Evolutionary conservation across 2,113 vertebrate species (phyloP).

Genomic region (Sinocyclocheilus rhinocerous): DNA sequence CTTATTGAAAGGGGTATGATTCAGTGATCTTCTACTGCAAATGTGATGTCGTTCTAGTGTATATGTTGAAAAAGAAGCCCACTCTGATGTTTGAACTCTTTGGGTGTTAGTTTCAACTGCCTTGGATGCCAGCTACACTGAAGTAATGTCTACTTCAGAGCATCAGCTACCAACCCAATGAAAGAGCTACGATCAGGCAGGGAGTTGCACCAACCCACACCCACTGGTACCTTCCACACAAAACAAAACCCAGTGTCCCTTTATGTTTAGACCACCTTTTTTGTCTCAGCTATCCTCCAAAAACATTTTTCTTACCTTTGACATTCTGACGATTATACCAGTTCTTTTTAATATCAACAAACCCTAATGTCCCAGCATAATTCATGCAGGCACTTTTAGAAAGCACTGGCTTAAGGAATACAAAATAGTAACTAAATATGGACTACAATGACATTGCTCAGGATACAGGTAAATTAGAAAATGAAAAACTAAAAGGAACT

Average conservation of each 20-base stretch:
- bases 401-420: no score
- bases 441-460: background rate
- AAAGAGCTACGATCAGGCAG: slow-evolving; percentile 42
- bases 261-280: slow-evolving; percentile 10
- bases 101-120: slow-evolving; percentile 78
- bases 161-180: slow-evolving; percentile 69
- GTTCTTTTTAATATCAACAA: slow-evolving; percentile 11
- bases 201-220: slow-evolving; percentile 46
- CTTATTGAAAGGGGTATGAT: background rate
- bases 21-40: background rate
- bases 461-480: background rate
- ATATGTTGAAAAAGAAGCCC: background rate
- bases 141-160: slow-evolving; percentile 81
- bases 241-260: slow-evolving; percentile 3
- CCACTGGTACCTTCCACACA: slow-evolving; percentile 46
- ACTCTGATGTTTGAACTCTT: slow-evolving; percentile 57
- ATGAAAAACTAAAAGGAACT: background rate
- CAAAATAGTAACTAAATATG: background rate
- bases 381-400: background rate
- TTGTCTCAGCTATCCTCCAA: background rate
- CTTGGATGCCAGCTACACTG: slow-evolving; percentile 89
- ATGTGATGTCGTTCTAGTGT: background rate
- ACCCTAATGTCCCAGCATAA: slow-evolving; percentile 1
- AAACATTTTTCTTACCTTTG: slow-evolving; percentile 28
- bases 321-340: slow-evolving; percentile 3